Base-by-base conservation (phyloP, 1,140 invertebrate genomes). In the Cheumatopsyche charites region DNA sequence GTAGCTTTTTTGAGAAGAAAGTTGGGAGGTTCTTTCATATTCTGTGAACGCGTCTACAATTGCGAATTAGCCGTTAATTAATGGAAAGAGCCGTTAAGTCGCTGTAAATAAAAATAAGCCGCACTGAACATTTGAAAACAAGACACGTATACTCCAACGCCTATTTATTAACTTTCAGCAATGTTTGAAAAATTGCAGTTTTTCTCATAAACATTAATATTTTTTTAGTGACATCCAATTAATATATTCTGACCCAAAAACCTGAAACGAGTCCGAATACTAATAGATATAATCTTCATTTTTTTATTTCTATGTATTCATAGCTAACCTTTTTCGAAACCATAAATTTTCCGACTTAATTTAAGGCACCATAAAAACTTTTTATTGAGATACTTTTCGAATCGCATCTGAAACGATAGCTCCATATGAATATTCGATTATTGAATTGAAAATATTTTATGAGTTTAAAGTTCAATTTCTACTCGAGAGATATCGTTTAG, bases 101-200 rank as follows among this genome's bases (percentile, higher is more conserved):
- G 55, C 23, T 26, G 55, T 26, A 58, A 58, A 58, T 58, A 58
- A 58, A 58, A 58, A 58, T 25, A 58, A 58, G 55, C 23, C 55
- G 15, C 15, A n/a, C 4, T 47, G 43, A 47, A 4, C 43, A 26
- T 58, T 23, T 23, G 25, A 58, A 58, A 15, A 23, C 55, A 23
- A 26, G 55, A 58, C 55, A 58, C 55, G 55, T 58, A 58, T 25
- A 58, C 23, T 5, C 55, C 17, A 26, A 58, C 23, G 55, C 55
- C 55, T 58, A 58, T 25, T 58, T 58, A 58, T 58, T 58, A 58
- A 58, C 55, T 58, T 55, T 58, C 7, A 25, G n/a, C 19, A 52
- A 19, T 52, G 15, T 15, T 19, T 58, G 55, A 23, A 23, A 58
- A 58, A 58, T 58, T 13, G 47, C 47, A 17, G 9, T 52, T 17